Evolutionary conservation across 2,113 vertebrate genomes (phyloP).

Genomic region (Hyperopisus bebe): DNA sequence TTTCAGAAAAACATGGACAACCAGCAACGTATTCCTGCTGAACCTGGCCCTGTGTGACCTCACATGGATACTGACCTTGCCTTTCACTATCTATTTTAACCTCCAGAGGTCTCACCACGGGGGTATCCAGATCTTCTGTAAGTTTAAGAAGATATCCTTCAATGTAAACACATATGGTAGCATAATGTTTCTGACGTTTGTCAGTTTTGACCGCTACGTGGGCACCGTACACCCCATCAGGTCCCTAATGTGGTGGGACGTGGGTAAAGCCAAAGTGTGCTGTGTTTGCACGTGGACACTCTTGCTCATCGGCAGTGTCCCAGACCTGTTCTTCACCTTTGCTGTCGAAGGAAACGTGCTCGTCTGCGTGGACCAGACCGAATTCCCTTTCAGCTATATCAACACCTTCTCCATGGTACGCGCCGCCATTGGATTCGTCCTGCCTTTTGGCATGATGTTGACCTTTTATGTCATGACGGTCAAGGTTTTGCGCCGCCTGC

Average conservation of each 20-base stretch:
- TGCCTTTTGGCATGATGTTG: slow-evolving; percentile 58
- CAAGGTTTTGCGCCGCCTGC: slow-evolving; percentile 47
- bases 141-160: slow-evolving; percentile 59
- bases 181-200: slow-evolving; percentile 66
- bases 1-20: slow-evolving; percentile 49
- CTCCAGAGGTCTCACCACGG: slow-evolving; percentile 34
- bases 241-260: slow-evolving; percentile 65
- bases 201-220: slow-evolving; percentile 66
- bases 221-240: slow-evolving; percentile 64
- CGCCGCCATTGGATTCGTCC: slow-evolving; percentile 53
- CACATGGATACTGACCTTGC: slow-evolving; percentile 63
- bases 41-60: slow-evolving; percentile 69
- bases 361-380: slow-evolving; percentile 43
- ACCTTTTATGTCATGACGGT: slow-evolving; percentile 55
- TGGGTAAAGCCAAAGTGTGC: slow-evolving; percentile 37
- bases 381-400: slow-evolving; percentile 41
- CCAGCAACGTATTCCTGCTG: slow-evolving; percentile 61
- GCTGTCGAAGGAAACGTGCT: neutral
- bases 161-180: slow-evolving; percentile 66
- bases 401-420: slow-evolving; percentile 47
- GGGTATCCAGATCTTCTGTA: slow-evolving; percentile 49
- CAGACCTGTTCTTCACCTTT: slow-evolving; percentile 54
- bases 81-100: slow-evolving; percentile 59
- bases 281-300: neutral
- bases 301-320: slow-evolving; percentile 24